These are phyloP conservation scores for Paramacrobiotus metropolitanus DNA, from an alignment of 1,140 invertebrate species.

Conservation along the genomic window DNA sequence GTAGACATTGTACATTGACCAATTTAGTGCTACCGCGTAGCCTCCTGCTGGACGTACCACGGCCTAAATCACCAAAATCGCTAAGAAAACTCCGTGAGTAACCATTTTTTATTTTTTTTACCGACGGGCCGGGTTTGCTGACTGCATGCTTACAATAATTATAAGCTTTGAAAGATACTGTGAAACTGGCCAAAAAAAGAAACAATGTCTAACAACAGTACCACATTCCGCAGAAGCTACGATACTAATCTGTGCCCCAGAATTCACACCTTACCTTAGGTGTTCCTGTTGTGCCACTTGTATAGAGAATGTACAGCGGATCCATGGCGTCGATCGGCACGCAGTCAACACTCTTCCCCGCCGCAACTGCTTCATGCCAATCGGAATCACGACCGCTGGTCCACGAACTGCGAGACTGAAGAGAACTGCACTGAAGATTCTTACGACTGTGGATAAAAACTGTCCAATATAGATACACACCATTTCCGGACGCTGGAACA, in stretches of 20 bases:
- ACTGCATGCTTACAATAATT: no score
- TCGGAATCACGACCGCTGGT: constrained; percentile 38
- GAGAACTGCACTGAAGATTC: no score
- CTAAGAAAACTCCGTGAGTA: constrained; percentile 9
- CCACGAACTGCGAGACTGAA: no score
- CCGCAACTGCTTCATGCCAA: constrained; percentile 44
- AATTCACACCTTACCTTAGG: constrained; percentile 23
- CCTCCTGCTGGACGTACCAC: constrained; percentile 59
- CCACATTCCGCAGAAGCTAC: no score
- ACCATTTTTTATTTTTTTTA: constrained; percentile 12
- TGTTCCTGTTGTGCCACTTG: constrained; percentile 59
- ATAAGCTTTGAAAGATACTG: no score
- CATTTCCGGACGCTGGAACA: constrained; percentile 45
- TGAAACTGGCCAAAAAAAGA: no score
- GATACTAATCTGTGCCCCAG: no score
- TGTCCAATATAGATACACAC: constrained; percentile 18
- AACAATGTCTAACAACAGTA: no score
- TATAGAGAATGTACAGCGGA: constrained; percentile 73
- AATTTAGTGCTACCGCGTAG: constrained; percentile 54
- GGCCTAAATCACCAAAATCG: constrained; percentile 37
- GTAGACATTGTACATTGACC: constrained; percentile 59
- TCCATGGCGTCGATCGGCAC: constrained; percentile 65
- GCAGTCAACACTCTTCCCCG: constrained; percentile 41
- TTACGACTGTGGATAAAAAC: no score
- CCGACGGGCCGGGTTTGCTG: not conserved